Evolutionary conservation across 2,797 vertebrate species (phyloP).

Genomic region (Sciaenops ocellatus): DNA sequence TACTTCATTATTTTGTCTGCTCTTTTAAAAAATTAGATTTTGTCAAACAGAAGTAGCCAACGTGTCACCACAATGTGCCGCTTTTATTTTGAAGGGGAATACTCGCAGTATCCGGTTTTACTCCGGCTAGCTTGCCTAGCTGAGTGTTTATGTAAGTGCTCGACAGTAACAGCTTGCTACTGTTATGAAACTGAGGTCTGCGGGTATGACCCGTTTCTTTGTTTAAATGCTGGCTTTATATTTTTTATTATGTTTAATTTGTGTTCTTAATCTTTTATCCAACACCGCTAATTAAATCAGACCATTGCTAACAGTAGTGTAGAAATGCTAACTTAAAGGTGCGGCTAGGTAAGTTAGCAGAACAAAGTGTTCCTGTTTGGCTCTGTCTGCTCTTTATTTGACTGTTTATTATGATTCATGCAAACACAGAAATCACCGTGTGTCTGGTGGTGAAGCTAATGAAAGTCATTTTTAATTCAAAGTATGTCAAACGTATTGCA

Average conservation of each 20-base stretch:
- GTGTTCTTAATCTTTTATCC: not conserved
- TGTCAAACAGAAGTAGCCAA: not conserved
- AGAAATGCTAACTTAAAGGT: not conserved
- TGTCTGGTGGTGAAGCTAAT: too few relatives aligned
- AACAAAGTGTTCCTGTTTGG: constrained; percentile 46
- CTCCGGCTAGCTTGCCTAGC: not conserved
- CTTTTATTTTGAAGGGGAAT: constrained; percentile 60
- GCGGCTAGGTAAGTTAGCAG: constrained; percentile 33
- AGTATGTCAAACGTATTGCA: not conserved
- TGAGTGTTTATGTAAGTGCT: constrained; percentile 34
- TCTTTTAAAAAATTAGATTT: too few relatives aligned
- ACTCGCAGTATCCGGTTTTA: not conserved
- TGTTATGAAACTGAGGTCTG: constrained; percentile 47
- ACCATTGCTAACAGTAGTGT: not conserved
- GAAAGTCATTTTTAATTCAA: not conserved
- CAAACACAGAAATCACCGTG: not conserved
- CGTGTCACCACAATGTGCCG: accelerated
- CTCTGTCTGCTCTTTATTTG: not conserved
- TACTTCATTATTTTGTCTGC: not conserved
- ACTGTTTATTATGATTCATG: not conserved
- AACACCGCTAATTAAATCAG: accelerated
- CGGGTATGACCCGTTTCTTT: constrained; percentile 61
- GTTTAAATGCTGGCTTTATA: accelerated
- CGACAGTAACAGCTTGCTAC: too few relatives aligned
- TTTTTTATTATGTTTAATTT: accelerated